Conservation (phyloP, 2,113 vertebrate genomes). For the Gorsachius goisagi region DNA sequence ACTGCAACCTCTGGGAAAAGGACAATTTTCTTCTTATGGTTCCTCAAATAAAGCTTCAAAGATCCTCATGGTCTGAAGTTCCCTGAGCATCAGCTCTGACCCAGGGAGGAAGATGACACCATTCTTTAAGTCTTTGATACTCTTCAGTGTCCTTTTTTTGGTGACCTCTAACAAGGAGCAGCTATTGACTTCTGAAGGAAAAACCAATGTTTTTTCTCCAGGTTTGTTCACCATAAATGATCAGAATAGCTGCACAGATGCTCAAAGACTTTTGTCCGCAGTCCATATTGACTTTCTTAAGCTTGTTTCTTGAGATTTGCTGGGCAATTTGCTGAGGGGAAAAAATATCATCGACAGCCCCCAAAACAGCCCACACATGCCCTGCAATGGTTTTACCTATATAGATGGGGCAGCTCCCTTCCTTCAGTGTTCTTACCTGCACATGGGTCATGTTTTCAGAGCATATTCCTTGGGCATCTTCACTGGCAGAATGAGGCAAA, state of each 20-base stretch:
- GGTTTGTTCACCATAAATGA: not conserved
- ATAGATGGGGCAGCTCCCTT: not conserved
- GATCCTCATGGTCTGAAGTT: not conserved
- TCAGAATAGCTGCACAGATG: not conserved
- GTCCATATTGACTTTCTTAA: not conserved
- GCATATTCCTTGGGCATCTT: not conserved
- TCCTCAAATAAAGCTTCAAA: not conserved
- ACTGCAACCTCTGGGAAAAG: not conserved
- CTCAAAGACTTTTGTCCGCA: not conserved
- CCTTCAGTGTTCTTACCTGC: not conserved
- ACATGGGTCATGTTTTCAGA: not conserved
- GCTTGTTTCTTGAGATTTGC: not conserved
- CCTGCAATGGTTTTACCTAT: not conserved
- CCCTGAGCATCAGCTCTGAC: not conserved
- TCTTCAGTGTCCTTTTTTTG: not conserved
- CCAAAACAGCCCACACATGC: not conserved
- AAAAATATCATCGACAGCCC: constrained; percentile 17
- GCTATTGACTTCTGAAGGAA: not conserved
- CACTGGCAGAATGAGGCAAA: not conserved
- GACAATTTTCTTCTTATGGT: not conserved
- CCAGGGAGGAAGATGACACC: not conserved
- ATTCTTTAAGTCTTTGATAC: not conserved
- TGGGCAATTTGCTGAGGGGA: not conserved
- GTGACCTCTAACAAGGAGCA: not conserved
- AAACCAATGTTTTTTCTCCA: not conserved